Evolutionary conservation across 2,888 invertebrate species (phyloP).

Genomic region (Fabriciana adippe): DNA sequence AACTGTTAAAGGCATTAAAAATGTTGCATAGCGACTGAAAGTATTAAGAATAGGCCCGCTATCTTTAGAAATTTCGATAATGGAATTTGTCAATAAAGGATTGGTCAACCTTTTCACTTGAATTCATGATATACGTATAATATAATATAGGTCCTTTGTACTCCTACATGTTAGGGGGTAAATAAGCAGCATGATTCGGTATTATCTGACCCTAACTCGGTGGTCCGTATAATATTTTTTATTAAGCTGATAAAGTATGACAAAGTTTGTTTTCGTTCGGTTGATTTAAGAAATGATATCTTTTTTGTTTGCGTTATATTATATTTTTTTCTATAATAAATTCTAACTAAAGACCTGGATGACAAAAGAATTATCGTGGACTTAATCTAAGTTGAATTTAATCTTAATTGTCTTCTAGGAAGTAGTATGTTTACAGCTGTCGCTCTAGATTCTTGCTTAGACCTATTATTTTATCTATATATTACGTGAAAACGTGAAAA

Average conservation of each 20-base stretch:
- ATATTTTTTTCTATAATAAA: not conserved
- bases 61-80: slow-evolving; percentile 65
- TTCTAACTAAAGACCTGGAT: not conserved
- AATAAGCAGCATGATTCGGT: slow-evolving; percentile 39
- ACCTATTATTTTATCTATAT: too few species aligned
- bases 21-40: too few species aligned
- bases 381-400: too few species aligned
- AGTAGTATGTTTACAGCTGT: too few species aligned
- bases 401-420: too few species aligned
- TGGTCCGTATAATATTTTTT: slow-evolving; percentile 47
- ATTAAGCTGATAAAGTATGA: slow-evolving; percentile 34
- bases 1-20: too few species aligned
- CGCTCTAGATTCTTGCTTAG: too few species aligned
- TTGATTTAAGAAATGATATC: slow-evolving; percentile 8
- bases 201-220: slow-evolving; percentile 41
- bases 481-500: too few species aligned
- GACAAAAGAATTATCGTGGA: not conserved
- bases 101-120: slow-evolving; percentile 67
- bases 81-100: slow-evolving; percentile 74
- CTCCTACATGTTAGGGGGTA: slow-evolving; percentile 42
- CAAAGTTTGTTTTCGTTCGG: slow-evolving; percentile 29
- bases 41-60: slow-evolving; percentile 58
- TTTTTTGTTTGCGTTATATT: not conserved
- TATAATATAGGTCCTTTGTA: slow-evolving; percentile 44
- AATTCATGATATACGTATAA: too few species aligned